These are phyloP conservation scores for Danio rerio DNA, from an alignment of 2,113 vertebrate genomes.

Conservation along the genomic window DNA sequence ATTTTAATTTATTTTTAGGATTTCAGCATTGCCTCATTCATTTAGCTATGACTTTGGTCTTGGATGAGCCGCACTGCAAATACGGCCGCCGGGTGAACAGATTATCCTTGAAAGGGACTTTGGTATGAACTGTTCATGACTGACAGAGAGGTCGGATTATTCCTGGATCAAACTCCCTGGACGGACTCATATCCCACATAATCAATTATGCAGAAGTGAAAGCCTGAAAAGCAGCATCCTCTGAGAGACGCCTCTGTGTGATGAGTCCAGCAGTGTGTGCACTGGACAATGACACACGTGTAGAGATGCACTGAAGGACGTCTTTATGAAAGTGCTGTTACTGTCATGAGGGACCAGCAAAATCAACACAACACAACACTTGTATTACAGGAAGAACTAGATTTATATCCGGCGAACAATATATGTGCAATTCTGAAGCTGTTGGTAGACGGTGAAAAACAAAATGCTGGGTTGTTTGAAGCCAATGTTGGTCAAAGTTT, in stretches of 20 bases:
- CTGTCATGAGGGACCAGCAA: background rate
- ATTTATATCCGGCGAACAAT: background rate
- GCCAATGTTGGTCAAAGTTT: too few species aligned
- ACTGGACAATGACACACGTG: slow-evolving; percentile 31
- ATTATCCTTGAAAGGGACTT: too few species aligned
- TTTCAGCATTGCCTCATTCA: too few species aligned
- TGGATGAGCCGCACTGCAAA: too few species aligned
- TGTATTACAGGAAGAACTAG: background rate
- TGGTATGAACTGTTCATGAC: background rate
- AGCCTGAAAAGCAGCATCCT: background rate
- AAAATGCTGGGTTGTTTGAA: too few species aligned
- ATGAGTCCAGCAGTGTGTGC: slow-evolving; percentile 2
- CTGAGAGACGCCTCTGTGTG: background rate
- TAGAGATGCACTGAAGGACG: slow-evolving; percentile 40
- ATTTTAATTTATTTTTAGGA: too few species aligned
- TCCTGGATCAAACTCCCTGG: background rate
- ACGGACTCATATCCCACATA: slow-evolving; percentile 5
- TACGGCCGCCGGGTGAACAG: too few species aligned
- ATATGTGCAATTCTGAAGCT: background rate
- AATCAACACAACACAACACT: background rate
- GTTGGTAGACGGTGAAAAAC: too few species aligned
- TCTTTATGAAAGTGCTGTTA: slow-evolving; percentile 6
- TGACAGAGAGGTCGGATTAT: slow-evolving; percentile 17
- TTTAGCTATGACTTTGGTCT: too few species aligned
- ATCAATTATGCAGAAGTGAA: slow-evolving; percentile 18